A percentile compares a stretch with the other conserved stretches of the same genome.
Conservation (phyloP, 2,113 vertebrate genomes). For the Corapipo altera region DNA sequence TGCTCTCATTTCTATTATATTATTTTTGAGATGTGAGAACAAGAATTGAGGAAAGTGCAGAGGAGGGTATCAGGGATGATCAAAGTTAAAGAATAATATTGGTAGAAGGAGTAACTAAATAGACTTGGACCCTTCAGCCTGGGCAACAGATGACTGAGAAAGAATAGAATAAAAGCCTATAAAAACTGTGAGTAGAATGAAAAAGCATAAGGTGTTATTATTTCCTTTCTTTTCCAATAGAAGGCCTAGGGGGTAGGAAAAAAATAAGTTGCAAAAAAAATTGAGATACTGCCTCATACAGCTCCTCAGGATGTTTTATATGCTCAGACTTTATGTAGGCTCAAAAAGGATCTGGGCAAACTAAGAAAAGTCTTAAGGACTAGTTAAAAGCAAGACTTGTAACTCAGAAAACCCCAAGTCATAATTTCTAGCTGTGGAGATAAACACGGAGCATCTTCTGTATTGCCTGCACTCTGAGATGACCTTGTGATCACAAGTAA, state of each 20-base stretch:
- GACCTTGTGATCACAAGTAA: not conserved
- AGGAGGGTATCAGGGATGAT: not conserved
- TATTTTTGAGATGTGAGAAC: not conserved
- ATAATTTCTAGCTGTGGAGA: not conserved
- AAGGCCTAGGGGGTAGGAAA: not conserved
- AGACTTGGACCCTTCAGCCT: not conserved
- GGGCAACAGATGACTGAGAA: not conserved
- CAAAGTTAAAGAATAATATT: not conserved
- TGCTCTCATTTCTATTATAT: not conserved
- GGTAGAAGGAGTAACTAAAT: not conserved
- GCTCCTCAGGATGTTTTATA: not conserved
- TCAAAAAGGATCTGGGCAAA: not conserved
- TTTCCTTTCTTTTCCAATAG: not conserved
- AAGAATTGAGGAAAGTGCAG: not conserved
- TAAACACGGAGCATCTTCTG: not conserved
- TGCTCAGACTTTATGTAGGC: not conserved
- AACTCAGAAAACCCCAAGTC: not conserved
- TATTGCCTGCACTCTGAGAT: not conserved
- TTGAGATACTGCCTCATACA: not conserved
- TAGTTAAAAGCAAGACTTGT: not conserved
- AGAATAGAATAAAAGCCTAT: not conserved
- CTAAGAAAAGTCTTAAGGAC: not conserved
- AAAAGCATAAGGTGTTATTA: not conserved
- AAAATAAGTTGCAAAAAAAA: not conserved
- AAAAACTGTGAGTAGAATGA: not conserved